Conservation (phyloP, 2,888 invertebrate genomes). For the Anarsia innoxiella region DNA sequence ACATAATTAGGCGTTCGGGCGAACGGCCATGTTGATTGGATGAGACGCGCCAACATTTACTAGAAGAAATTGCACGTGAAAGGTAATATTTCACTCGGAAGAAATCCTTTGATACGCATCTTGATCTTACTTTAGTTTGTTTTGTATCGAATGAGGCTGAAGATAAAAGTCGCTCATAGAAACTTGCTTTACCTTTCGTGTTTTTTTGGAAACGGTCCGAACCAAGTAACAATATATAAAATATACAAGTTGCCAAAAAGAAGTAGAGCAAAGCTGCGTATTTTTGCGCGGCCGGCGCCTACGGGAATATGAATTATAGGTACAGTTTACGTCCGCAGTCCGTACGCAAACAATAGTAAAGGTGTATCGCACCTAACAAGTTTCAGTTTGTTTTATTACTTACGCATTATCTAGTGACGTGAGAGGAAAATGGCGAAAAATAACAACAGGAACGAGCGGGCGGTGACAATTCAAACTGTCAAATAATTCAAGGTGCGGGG, state of each 20-base stretch:
- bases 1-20: conserved; percentile 51
- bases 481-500: conserved; percentile 66
- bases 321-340: conserved; percentile 36
- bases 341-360: conserved; percentile 37
- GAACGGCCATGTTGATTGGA: conserved; percentile 50
- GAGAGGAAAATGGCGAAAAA: conserved; percentile 39
- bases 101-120: conserved; percentile 39
- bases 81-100: conserved; percentile 47
- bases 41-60: conserved; percentile 41
- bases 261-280: conserved; percentile 27
- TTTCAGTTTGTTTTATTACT: conserved; percentile 45
- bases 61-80: conserved; percentile 48
- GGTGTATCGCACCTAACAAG: conserved; percentile 30
- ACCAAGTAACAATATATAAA: too few relatives aligned
- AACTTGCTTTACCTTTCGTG: not conserved
- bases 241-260: too few relatives aligned
- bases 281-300: conserved; percentile 28
- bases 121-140: conserved; percentile 17
- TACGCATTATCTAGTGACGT: conserved; percentile 39
- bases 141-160: not conserved
- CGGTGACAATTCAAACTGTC: conserved; percentile 64
- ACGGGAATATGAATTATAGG: conserved; percentile 39
- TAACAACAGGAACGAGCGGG: conserved; percentile 43
- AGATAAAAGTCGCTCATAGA: not conserved
- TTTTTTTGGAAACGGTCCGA: not conserved